A percentile compares a stretch with the other conserved stretches of the same genome.
phyloP scores from a whole-genome alignment of 2,113 vertebrate species.

The Thamnophis sirtalis region DNA sequence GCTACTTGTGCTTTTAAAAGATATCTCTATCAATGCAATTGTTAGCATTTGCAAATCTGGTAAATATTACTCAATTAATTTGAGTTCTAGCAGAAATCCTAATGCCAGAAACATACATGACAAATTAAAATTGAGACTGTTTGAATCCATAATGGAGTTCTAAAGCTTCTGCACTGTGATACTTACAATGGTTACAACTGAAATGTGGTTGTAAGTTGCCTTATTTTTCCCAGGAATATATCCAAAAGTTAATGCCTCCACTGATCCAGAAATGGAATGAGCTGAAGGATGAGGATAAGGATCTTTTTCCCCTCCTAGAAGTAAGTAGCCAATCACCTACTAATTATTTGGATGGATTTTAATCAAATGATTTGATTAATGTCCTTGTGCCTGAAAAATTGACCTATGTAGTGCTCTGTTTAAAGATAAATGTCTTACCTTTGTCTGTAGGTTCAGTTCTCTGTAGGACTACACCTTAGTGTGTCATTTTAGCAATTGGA shows the following conservation, averaged over 20 bases:
- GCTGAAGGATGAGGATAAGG: constrained; percentile 91
- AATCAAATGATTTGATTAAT: neutral
- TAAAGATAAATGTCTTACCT: neutral
- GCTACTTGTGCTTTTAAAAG: neutral
- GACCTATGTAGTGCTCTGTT: neutral
- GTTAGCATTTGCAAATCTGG: neutral
- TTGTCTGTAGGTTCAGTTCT: neutral
- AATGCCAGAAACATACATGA: constrained; percentile 4
- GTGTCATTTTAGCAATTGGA: neutral
- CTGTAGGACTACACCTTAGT: neutral
- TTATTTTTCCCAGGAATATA: constrained; percentile 76
- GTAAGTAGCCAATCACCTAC: constrained; percentile 48
- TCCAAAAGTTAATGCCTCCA: constrained; percentile 91
- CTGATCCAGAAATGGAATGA: constrained; percentile 94
- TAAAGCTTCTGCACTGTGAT: neutral
- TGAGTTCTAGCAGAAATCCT: neutral
- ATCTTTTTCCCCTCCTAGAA: constrained; percentile 88
- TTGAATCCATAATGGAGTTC: constrained; percentile 9
- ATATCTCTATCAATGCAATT: neutral
- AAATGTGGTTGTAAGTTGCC: neutral
- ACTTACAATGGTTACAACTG: neutral
- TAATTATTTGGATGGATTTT: neutral
- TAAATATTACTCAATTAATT: neutral
- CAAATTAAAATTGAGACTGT: constrained; percentile 18
- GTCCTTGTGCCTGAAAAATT: neutral